Base-by-base conservation (phyloP, 2,888 invertebrate species). In the Ichneumoninae sp. region DNA sequence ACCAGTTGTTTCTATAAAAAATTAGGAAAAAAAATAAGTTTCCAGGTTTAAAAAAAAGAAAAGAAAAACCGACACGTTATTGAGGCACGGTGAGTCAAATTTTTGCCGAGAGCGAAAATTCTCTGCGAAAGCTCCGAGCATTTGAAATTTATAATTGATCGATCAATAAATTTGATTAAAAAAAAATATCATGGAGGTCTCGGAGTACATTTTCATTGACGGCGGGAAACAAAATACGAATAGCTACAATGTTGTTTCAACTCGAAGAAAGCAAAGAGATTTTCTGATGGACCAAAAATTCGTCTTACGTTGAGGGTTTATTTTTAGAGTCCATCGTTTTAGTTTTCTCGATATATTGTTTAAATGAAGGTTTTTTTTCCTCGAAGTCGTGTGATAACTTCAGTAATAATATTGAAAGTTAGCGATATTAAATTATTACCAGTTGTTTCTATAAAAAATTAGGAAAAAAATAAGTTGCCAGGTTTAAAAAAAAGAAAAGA, bases 21-120 rank as follows among this genome's bases (percentile, higher is more conserved):
- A 30, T 1, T 2, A 30, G 3, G 3, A 30, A 30, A 30, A 30
- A 30, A n/a, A n/a, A n/a, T n/a, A n/a, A n/a, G 60, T 66, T 54
- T 36, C 30, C 47, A 50, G n/a, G 73, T 57, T n/a, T n/a, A n/a
- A n/a, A n/a, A n/a, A n/a, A n/a, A 73, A 63, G 26, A 22, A 33
- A 66, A 63, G n/a, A n/a, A 63, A 63, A 13, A 30, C 16, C 16
- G 30, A 7, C 1, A 33, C 6, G 33, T 6, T 33, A 40, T 60
- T 33, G 33, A n/a, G 13, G 26, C 60, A 30, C 4, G 7, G 1
- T 0, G 4, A 63, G 33, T 5, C 16, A 30, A 63, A 63, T 63
- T 63, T 33, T 16, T 63, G 30, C n/a, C n/a, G 60, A n/a, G 60
- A 33, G 30, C 33, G 30, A 33, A 30, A 63, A 63, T 30, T 63